Evolutionary conservation across 2,797 vertebrate species (phyloP), one percentile per base, ranked within the genome.

Genomic region (Apogon hyalosoma): DNA sequence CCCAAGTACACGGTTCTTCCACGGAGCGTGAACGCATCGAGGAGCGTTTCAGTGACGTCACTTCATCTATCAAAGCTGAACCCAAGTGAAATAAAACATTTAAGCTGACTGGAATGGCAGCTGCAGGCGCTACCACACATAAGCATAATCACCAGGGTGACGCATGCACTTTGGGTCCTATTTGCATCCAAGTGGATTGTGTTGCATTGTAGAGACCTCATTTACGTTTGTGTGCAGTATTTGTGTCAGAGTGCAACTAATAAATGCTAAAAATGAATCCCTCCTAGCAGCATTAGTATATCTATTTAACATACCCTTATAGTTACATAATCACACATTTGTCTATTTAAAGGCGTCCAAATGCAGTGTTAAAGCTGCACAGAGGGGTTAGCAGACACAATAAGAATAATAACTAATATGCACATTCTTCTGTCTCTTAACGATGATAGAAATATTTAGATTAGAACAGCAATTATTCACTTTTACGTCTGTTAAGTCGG

Each of bases 81-180:
- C 18, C 24, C 52, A 65, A 54, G 45, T 46, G 40, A 57, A 68
- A 77, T 70, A 52, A 77, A 73, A 80, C 47, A 87, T 67, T 51
- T 24, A 53, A 74, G 61, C 7, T 38, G 69, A 63, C 59, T 71
- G 72, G 24, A 68, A 62, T 33, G 50, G 54, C 70, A 59, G 75
- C 82, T 79, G 72, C 67, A 74, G 80, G 85, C 72, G 15, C 51
- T 5, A 52, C 47, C 48, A 65, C 19, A 41, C 64, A 55, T 48
- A 47, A 28, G 72, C 63, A 67, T 70, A 69, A 79, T 71, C 58
- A 42, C 36, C 42, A 7, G 39, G 56, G 61, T 73, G 83, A 84
- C 48, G 63, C 42, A 77, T 59, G 76, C 36, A 6, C 16, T 50
- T 58, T 56, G 58, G 21, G 52, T 71, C 59, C 70, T 79, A 72